Evolutionary conservation across 2,113 vertebrate species (phyloP), one percentile per base, ranked within the genome.

Genomic region (Myotis yumanensis): DNA sequence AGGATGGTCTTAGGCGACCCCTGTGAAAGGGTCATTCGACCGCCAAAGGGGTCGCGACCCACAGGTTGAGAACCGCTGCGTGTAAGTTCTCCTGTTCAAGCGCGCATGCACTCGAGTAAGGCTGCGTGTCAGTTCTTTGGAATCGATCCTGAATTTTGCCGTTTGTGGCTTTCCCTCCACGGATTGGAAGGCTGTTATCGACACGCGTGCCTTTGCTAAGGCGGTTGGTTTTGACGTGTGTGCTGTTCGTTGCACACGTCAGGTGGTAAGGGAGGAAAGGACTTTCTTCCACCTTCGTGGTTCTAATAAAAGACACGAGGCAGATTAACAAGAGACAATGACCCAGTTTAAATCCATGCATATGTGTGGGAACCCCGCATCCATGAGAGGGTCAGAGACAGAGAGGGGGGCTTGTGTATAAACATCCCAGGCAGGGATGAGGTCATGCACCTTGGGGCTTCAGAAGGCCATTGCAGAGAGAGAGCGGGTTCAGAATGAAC

Each of bases 171-270:
- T 51, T 17, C 51, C 51, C 51, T 51, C 51, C 15, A 51, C 51
- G 15, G 51, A 73, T 83, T 91, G 92, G 90, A 96, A 97, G 96
- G 93, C 88, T 14, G 51, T 96, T 97, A 96, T 96, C 97, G 97
- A 96, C 87, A 91, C 93, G 76, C 96, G 92, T 80, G 95, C 54
- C 43, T 91, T 96, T 17, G 51, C 51, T 86, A 51, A 98, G 96
- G 95, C 93, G 93, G 88, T 91, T 96, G 94, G 76, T 94, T 96
- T 96, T 97, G 92, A 93, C 95, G 62, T 86, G 51, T 14, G 18
- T 75, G 46, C 35, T 72, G 16, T 93, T 83, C 69, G 92, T 92
- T 95, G 94, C 92, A 93, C 93, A 68, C 71, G 77, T 76, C 20
- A 35, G 46, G 46, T 12, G 7, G 30, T 6, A 48, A 17, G 75